These are phyloP conservation scores for Schizotus pectinicornis DNA, from an alignment of 2,888 invertebrate genomes.

Conservation along the genomic window DNA sequence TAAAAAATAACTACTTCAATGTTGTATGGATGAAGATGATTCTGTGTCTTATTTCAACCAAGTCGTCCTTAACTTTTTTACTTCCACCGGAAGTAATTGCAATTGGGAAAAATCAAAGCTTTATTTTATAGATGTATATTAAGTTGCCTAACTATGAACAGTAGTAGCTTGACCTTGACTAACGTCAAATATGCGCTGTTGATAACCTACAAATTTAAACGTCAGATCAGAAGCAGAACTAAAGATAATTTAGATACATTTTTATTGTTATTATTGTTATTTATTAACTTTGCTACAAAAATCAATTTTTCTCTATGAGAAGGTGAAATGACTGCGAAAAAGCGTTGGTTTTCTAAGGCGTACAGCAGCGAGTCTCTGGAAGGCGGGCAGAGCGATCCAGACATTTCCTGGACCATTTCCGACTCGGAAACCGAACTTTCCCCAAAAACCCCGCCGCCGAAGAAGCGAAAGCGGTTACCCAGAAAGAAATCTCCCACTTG, in stretches of 20 bases:
- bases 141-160: too few species aligned
- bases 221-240: too few species aligned
- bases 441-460: not conserved
- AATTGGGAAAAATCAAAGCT: too few species aligned
- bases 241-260: too few species aligned
- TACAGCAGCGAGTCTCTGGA: constrained; percentile 21
- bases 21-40: constrained; percentile 14
- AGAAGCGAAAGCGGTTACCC: not conserved
- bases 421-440: constrained; percentile 34
- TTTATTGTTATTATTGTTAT: too few species aligned
- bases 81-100: too few species aligned
- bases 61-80: not conserved
- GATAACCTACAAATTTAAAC: too few species aligned
- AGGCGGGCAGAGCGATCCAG: constrained; percentile 19
- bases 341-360: constrained; percentile 31
- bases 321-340: constrained; percentile 30
- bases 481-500: not conserved
- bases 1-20: constrained; percentile 11
- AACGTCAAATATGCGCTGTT: too few species aligned
- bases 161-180: too few species aligned
- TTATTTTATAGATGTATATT: too few species aligned
- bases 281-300: too few species aligned
- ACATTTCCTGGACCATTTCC: constrained; percentile 43
- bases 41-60: not conserved
- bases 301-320: too few species aligned